phyloP scores from a whole-genome alignment of 2,113 vertebrate genomes.

The Nesoenas mayeri region DNA sequence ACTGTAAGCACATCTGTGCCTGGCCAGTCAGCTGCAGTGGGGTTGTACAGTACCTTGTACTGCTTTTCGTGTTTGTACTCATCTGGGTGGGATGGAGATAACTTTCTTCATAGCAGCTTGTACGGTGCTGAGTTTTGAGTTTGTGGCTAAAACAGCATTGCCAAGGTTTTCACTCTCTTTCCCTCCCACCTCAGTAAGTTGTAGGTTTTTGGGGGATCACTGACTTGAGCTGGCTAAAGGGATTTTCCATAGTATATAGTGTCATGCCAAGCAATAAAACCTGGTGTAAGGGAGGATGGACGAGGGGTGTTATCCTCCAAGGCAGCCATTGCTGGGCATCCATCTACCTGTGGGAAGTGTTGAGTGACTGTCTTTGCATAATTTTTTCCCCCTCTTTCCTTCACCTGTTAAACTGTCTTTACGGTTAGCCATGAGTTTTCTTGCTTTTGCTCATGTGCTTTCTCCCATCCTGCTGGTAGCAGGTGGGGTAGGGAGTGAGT shows the following conservation, averaged over 20 bases:
- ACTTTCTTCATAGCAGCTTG: fast-evolving
- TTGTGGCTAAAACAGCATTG: neutral
- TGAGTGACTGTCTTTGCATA: neutral
- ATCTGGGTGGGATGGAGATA: neutral
- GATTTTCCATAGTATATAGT: neutral
- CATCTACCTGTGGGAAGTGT: neutral
- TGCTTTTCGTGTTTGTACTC: neutral
- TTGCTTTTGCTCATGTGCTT: neutral
- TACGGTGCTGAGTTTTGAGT: neutral
- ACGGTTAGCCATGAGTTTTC: neutral
- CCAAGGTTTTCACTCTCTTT: neutral
- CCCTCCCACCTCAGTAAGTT: fast-evolving
- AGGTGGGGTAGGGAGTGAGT: neutral
- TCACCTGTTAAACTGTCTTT: neutral
- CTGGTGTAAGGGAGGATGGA: neutral
- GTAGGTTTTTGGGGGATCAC: neutral
- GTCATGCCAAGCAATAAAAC: neutral
- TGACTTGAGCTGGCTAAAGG: neutral
- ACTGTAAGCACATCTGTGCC: neutral
- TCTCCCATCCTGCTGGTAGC: fast-evolving
- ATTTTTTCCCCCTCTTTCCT: neutral
- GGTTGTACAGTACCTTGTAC: neutral
- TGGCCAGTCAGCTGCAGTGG: neutral
- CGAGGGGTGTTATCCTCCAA: neutral
- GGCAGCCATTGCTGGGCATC: neutral